Percentiles rank a stretch among this genome's conserved stretches.
Conservation (phyloP, 2,888 invertebrate species). For the Erynnis tages region DNA sequence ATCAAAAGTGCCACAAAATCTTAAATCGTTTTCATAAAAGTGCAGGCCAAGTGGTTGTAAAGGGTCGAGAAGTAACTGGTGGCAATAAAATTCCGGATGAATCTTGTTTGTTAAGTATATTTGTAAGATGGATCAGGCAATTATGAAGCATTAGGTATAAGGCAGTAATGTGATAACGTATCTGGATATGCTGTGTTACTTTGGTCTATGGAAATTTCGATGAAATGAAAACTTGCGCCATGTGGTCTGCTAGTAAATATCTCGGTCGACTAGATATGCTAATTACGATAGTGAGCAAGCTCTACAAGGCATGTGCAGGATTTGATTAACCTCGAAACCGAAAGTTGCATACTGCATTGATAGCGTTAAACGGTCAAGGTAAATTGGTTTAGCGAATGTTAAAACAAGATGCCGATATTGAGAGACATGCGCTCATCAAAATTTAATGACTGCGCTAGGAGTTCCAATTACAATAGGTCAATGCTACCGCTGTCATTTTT, state of each 20-base stretch:
- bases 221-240: not conserved
- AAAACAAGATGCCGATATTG: slow-evolving; percentile 29
- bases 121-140: too few relatives aligned
- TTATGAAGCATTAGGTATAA: too few relatives aligned
- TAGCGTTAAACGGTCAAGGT: slow-evolving; percentile 67
- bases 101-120: not conserved
- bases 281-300: slow-evolving; percentile 40
- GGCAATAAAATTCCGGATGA: slow-evolving; percentile 24
- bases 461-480: not conserved
- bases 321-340: slow-evolving; percentile 65
- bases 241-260: slow-evolving; percentile 19
- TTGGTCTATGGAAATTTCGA: too few relatives aligned
- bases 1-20: slow-evolving; percentile 43
- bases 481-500: too few relatives aligned
- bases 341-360: slow-evolving; percentile 58
- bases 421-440: slow-evolving; percentile 6
- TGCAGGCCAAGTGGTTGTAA: slow-evolving; percentile 23
- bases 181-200: too few relatives aligned
- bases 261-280: slow-evolving; percentile 42
- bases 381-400: slow-evolving; percentile 47
- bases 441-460: too few relatives aligned
- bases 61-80: slow-evolving; percentile 27
- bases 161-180: too few relatives aligned
- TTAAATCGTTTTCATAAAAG: slow-evolving; percentile 45
- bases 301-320: slow-evolving; percentile 47